Evolutionary conservation across 2,888 invertebrate genomes (phyloP).

Genomic region (Cryptocheilus praepositus): DNA sequence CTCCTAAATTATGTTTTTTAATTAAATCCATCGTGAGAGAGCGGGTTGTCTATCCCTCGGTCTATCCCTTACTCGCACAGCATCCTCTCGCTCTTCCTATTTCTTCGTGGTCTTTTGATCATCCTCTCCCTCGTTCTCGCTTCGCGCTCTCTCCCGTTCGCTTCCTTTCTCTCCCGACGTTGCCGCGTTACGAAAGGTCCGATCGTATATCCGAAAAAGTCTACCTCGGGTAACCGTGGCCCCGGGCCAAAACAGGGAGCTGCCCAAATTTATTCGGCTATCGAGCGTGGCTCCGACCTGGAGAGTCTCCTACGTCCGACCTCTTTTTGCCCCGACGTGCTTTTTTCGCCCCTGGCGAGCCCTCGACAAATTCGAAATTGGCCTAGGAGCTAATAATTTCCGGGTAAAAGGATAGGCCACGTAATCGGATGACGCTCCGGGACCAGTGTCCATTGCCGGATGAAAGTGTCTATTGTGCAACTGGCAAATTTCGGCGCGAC

Average conservation of each 20-base stretch:
- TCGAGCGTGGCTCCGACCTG: conserved; percentile 48
- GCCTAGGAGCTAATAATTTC: conserved; percentile 64
- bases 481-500: too few relatives aligned
- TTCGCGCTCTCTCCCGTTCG: conserved; percentile 7
- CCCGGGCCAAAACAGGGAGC: conserved; percentile 73
- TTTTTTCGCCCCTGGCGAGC: conserved; percentile 27
- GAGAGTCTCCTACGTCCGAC: conserved; percentile 43
- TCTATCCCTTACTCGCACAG: conserved; percentile 32
- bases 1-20: conserved; percentile 75
- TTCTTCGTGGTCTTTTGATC: too few relatives aligned
- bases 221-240: conserved; percentile 54
- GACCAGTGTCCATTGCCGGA: not conserved
- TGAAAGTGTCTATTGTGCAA: not conserved
- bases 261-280: conserved; percentile 72
- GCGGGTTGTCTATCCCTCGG: conserved; percentile 34
- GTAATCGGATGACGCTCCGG: too few relatives aligned
- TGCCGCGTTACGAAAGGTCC: conserved; percentile 58
- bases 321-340: conserved; percentile 41
- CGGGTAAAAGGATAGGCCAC: conserved; percentile 52
- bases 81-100: conserved; percentile 26
- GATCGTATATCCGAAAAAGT: conserved; percentile 56
- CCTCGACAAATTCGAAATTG: conserved; percentile 59
- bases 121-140: conserved; percentile 19
- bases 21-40: conserved; percentile 74
- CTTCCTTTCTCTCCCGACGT: conserved; percentile 1